Evolutionary conservation across 2,797 vertebrate species (phyloP), one percentile per base, ranked within the genome.

Genomic region (Pyrocephalus nanus): DNA sequence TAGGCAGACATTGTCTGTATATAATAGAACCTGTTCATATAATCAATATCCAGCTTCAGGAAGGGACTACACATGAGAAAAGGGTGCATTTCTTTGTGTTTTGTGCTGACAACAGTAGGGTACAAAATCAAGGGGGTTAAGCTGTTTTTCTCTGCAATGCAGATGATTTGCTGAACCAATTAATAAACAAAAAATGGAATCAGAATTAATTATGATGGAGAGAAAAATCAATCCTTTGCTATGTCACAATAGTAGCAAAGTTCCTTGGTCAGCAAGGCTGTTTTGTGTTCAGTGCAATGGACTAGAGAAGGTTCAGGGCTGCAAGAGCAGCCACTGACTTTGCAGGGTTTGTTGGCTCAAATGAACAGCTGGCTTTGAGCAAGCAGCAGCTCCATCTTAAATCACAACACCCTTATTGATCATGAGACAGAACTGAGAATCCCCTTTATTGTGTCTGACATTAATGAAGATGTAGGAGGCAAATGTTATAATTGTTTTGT

Each of bases 401-500:
- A 86, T 84, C 62, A 61, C 12, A 51, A 83, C 65, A 76, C 32
- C 42, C 30, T 84, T 90, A 88, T 89, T 90, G 93, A 93, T 85
- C 86, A 83, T 16, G 22, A 87, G 78, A 34, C 57, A 71, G 54
- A 48, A 38, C 79, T 40, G 40, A 92, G 80, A 85, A 81, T 61
- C 58, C 64, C 38, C n/a, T 88, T 86, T 78, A 78, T 57, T 79
- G 53, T 76, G 65, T 8, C 58, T 93, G 92, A 83, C 15, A 0
- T 62, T 93, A 91, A 91, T 87, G 88, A 96, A 93, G 74, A 88
- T 80, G 54, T 45, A 91, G 65, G 57, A 90, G 65, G 65, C 26
- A 80, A 95, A 87, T 27, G 51, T 50, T 88, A 14, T 70, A 90
- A 91, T 53, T 91, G 51, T 84, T 95, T 85, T 84, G 47, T 87